Evolutionary conservation across 2,888 invertebrate species (phyloP).

Genomic region (Margaritifera margaritifera): DNA sequence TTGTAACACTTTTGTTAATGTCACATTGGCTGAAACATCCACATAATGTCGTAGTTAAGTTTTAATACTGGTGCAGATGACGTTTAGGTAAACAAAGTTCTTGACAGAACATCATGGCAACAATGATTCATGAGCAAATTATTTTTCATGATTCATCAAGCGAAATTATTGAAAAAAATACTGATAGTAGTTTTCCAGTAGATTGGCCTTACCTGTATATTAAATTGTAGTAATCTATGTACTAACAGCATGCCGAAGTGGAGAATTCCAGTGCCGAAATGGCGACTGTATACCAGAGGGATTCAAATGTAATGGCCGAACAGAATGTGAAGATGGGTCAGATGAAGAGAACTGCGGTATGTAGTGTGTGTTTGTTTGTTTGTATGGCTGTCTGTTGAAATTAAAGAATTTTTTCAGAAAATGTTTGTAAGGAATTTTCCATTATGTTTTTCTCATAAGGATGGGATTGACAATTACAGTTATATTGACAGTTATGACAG

Average conservation of each 20-base stretch:
- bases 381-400: too few species aligned
- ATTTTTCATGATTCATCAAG: too few species aligned
- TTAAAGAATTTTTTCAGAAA: too few species aligned
- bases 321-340: slow-evolving; percentile 83
- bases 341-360: slow-evolving; percentile 83
- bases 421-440: neutral
- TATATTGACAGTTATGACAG: too few species aligned
- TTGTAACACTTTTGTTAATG: too few species aligned
- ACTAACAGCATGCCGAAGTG: slow-evolving; percentile 74
- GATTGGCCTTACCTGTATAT: neutral
- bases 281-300: slow-evolving; percentile 82
- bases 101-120: too few species aligned
- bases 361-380: slow-evolving; percentile 21
- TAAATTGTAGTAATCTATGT: neutral
- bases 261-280: slow-evolving; percentile 79
- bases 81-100: too few species aligned
- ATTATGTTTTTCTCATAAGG: neutral
- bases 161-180: neutral
- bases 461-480: too few species aligned
- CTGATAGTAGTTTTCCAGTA: neutral
- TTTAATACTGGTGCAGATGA: too few species aligned
- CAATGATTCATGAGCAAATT: too few species aligned
- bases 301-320: slow-evolving; percentile 81
- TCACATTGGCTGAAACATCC: too few species aligned
- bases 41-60: too few species aligned